These are phyloP conservation scores for Xenops minutus DNA, from an alignment of 2,797 vertebrate genomes.

Conservation along the genomic window DNA sequence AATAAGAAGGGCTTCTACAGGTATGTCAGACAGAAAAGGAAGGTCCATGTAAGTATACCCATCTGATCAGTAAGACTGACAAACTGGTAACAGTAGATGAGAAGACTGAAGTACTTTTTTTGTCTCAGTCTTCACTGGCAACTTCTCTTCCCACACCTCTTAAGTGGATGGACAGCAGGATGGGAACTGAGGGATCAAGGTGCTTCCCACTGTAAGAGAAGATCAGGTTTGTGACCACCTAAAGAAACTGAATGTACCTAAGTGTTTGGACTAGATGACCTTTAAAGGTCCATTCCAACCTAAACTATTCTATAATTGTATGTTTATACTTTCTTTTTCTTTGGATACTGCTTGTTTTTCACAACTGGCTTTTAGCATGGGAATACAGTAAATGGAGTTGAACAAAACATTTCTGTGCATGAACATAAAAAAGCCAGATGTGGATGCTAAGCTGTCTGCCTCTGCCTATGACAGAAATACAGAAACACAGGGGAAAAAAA, in stretches of 20 bases:
- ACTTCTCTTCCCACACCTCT: not conserved
- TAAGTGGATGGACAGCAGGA: not conserved
- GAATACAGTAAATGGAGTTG: not conserved
- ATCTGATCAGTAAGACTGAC: not conserved
- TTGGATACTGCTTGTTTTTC: not conserved
- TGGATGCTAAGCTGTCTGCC: not conserved
- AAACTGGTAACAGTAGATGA: not conserved
- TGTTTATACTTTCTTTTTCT: not conserved
- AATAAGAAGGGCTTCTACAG: not conserved
- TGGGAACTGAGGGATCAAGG: not conserved
- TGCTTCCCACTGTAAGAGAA: not conserved
- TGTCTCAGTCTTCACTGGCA: not conserved
- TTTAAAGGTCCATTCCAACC: not conserved
- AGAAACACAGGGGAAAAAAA: not conserved
- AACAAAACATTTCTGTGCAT: not conserved
- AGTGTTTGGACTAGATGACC: not conserved
- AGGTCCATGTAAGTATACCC: not conserved
- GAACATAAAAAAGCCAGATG: not conserved
- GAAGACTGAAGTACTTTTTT: not conserved
- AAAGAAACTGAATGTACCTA: not conserved
- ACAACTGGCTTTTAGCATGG: not conserved
- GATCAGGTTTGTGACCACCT: not conserved
- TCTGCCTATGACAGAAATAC: not conserved
- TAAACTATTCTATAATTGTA: not conserved
- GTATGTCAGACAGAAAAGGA: not conserved